A percentile compares a stretch with the other conserved stretches of the same genome.
These are phyloP conservation scores for Phenganax stokvisi DNA, from an alignment of 92 coral and sea anemone species.

Conservation along the genomic window DNA sequence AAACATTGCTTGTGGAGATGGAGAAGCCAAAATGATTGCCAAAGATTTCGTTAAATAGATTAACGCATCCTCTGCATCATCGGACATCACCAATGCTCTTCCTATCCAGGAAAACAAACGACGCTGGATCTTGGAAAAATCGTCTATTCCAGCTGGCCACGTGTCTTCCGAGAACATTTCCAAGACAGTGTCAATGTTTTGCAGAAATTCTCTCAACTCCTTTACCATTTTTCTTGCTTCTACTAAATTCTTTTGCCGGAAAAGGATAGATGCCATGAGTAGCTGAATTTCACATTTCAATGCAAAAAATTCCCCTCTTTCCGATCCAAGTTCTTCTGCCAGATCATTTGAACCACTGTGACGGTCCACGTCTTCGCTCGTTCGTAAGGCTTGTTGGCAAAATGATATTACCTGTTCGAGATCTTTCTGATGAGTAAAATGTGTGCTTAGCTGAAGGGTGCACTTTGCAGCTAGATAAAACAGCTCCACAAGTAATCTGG, in stretches of 20 bases:
- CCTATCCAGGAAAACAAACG: slow-evolving; percentile 30
- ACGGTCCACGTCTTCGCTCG: not conserved
- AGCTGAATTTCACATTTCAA: slow-evolving; percentile 27
- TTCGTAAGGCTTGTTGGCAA: slow-evolving; percentile 12
- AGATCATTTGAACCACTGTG: not conserved
- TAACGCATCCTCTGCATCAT: not conserved
- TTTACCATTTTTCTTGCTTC: slow-evolving; percentile 2
- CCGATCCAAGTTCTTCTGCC: slow-evolving; percentile 5
- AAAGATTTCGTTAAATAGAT: slow-evolving; percentile 6
- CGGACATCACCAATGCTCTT: slow-evolving; percentile 18
- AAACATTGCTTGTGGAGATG: not conserved
- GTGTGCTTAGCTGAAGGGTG: not conserved
- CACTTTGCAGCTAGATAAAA: slow-evolving; percentile 13
- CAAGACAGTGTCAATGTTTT: slow-evolving; percentile 16
- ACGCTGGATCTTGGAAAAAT: not conserved
- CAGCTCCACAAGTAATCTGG: not conserved
- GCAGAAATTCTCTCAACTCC: slow-evolving; percentile 25
- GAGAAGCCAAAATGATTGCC: not conserved
- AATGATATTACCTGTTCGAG: not conserved
- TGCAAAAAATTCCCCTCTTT: not conserved
- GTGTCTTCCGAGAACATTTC: not conserved
- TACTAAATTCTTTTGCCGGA: not conserved
- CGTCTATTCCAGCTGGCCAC: not conserved
- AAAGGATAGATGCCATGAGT: not conserved
- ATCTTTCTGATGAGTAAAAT: not conserved